Evolutionary conservation across 2,113 vertebrate genomes (phyloP), one percentile per base, ranked within the genome.

Genomic region (Cynocephalus volans): DNA sequence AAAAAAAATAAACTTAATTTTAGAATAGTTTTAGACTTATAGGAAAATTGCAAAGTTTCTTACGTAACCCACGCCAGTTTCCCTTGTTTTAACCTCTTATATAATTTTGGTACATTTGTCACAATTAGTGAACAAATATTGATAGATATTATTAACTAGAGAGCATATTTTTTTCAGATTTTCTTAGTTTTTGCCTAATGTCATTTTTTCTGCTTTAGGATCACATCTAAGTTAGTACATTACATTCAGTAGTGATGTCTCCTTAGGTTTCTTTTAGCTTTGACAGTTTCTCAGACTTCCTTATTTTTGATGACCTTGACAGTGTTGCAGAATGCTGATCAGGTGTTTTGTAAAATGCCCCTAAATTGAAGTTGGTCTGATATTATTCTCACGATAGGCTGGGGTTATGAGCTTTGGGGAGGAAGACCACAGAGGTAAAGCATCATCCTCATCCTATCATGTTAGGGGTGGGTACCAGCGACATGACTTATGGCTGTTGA

Each of bases 1-100:
- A 24, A 54, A 41, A 33, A 75, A 94, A 70, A 50, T 31, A 64
- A 88, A 85, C 54, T 95, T 94, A 85, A 93, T 67, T 75, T 45
- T 83, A 73, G 54, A 56, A 54, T 70, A 62, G 80, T 64, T 93
- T 95, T 91, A 86, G 67, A 83, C 80, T 72, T 82, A n/a, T 7
- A 76, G 48, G 70, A 83, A 81, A 93, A 45, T 69, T 83, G 24
- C 8, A 80, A 85, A 77, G 19, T 41, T 58, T 95, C 26, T 14
- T n/a, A 62, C 28, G 6, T 33, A 41, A 0, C 0, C 2, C 1
- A 33, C 0, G 79, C 17, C 7, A 36, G 10, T 41, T 65, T 79
- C 19, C 10, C 19, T 0, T 6, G 4, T 67, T 89, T 87, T 41
- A 88, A 79, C 18, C 15, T 87, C 10, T 69, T n/a, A 54, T 19